Evolutionary conservation across 2,113 vertebrate species (phyloP).

Genomic region (Dicaeum eximium): DNA sequence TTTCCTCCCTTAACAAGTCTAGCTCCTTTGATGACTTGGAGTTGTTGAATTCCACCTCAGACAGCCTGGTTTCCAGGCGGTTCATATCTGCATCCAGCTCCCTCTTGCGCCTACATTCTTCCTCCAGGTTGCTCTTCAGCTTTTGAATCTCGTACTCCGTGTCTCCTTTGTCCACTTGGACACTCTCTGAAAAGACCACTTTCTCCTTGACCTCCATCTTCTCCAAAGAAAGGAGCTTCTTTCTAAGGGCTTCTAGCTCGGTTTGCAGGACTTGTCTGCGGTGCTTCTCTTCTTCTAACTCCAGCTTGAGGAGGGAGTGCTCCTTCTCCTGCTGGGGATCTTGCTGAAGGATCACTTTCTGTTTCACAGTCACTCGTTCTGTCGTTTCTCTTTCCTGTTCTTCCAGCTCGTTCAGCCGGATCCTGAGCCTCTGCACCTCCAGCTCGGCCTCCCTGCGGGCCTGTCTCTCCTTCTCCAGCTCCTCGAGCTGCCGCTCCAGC

Average conservation of each 20-base stretch:
- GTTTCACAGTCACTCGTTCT: conserved; percentile 90
- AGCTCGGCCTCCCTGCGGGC: conserved; percentile 87
- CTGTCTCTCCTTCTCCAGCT: conserved; percentile 88
- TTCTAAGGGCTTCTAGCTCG: conserved; percentile 79
- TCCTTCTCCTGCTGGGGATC: conserved; percentile 96
- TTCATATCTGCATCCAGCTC: conserved; percentile 84
- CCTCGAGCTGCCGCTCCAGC: conserved; percentile 88
- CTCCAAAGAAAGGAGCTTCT: conserved; percentile 83
- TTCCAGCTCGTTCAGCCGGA: conserved; percentile 83
- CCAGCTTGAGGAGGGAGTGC: conserved; percentile 84
- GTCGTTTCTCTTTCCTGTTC: conserved; percentile 82
- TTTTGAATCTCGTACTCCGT: conserved; percentile 87
- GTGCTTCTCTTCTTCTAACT: conserved; percentile 90
- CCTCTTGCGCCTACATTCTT: conserved; percentile 81
- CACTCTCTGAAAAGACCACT: conserved; percentile 90
- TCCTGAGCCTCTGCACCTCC: conserved; percentile 87
- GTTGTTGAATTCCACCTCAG: conserved; percentile 89
- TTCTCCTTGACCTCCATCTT: conserved; percentile 90
- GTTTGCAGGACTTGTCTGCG: conserved; percentile 85
- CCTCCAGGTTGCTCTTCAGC: conserved; percentile 83
- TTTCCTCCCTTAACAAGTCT: conserved; percentile 91
- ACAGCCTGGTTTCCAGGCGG: conserved; percentile 77
- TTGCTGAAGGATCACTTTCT: conserved; percentile 94
- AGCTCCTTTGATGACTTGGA: conserved; percentile 93
- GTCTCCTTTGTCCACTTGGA: conserved; percentile 92